A percentile compares a stretch with the other conserved stretches of the same genome.
These are phyloP conservation scores for Dasypus novemcinctus DNA, from an alignment of 2,113 vertebrate genomes.

Conservation along the genomic window DNA sequence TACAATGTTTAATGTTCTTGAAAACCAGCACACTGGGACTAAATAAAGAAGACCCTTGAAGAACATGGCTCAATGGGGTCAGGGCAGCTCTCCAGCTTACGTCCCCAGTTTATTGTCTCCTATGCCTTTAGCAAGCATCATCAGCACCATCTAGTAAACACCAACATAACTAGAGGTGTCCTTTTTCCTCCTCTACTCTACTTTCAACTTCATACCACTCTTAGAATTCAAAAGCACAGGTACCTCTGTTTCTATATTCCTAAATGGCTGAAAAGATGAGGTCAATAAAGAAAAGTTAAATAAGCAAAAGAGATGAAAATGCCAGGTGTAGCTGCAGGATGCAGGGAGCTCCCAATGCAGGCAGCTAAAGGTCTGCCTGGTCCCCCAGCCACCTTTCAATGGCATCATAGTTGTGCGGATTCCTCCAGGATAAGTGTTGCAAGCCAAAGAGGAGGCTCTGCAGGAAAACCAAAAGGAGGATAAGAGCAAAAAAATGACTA, in stretches of 20 bases:
- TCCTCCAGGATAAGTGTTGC: not conserved
- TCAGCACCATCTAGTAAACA: not conserved
- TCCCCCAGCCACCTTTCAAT: not conserved
- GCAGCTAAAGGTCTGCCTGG: not conserved
- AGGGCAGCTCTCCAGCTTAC: not conserved
- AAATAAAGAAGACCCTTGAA: not conserved
- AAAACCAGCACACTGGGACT: not conserved
- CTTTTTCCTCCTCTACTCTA: not conserved
- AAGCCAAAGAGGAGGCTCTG: not conserved
- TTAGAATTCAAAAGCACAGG: constrained; percentile 31
- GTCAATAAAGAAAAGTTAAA: constrained; percentile 10
- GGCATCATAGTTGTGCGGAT: not conserved
- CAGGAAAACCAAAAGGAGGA: not conserved
- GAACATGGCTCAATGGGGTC: not conserved
- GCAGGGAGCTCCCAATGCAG: not conserved
- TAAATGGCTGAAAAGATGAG: constrained; percentile 21
- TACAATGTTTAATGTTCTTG: not conserved
- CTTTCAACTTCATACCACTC: constrained; percentile 8
- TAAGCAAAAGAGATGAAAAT: not conserved
- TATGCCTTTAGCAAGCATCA: not conserved
- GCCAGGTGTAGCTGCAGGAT: not conserved
- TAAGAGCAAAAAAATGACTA: not conserved
- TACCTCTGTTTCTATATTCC: not conserved
- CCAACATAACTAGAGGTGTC: not conserved
- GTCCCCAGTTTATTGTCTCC: not conserved